Percentiles rank a stretch among this genome's conserved stretches.
phyloP scores from a whole-genome alignment of 2,797 vertebrate species.

The Australoheros facetus region DNA sequence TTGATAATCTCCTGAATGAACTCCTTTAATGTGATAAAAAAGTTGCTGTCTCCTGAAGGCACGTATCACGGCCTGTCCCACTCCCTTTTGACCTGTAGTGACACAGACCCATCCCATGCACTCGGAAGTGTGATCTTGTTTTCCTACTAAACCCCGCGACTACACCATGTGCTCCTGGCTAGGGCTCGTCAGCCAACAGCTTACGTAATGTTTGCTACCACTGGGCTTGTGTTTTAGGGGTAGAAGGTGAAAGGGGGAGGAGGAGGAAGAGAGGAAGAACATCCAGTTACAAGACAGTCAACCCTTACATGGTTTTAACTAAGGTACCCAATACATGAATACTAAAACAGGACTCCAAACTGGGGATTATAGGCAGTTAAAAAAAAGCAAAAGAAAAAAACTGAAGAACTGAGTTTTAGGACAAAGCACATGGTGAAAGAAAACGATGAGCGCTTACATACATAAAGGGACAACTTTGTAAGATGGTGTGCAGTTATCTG shows the following conservation, averaged over 20 bases:
- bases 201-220: constrained; percentile 81
- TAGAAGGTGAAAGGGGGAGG: constrained; percentile 58
- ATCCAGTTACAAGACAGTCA: constrained; percentile 76
- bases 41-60: constrained; percentile 37
- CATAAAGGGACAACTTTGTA: neutral
- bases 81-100: constrained; percentile 63
- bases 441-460: neutral
- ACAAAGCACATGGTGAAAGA: neutral
- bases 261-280: constrained; percentile 43
- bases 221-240: constrained; percentile 61
- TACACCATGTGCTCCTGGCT: constrained; percentile 73
- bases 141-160: constrained; percentile 69
- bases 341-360: neutral
- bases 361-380: neutral
- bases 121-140: constrained; percentile 70
- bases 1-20: constrained; percentile 23
- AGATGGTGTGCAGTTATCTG: neutral
- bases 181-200: constrained; percentile 29
- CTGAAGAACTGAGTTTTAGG: neutral
- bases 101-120: constrained; percentile 39
- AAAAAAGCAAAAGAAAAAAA: neutral
- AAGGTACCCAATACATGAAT: constrained; percentile 40
- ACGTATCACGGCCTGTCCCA: constrained; percentile 32
- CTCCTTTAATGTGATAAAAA: constrained; percentile 31
- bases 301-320: constrained; percentile 61